phyloP scores from a whole-genome alignment of 2,888 invertebrate genomes.

The Nomada flava region DNA sequence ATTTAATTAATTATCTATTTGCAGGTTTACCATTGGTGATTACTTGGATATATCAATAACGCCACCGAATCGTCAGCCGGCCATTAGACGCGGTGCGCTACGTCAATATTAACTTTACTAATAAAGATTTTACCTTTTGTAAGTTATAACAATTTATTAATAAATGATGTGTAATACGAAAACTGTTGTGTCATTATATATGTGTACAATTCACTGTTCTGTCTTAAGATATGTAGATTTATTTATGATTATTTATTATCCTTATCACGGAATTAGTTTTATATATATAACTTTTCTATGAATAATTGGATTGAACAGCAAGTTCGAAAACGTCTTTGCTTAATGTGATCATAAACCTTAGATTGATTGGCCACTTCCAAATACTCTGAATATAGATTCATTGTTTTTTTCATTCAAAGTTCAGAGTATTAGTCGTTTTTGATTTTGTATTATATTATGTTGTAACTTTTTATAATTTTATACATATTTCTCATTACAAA shows the following conservation, averaged over 20 bases:
- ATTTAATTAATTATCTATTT: conserved; percentile 44
- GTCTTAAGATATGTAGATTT: not conserved
- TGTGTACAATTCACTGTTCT: not conserved
- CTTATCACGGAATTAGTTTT: not conserved
- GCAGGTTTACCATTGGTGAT: conserved; percentile 96
- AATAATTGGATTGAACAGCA: no score
- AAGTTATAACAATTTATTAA: conserved; percentile 33
- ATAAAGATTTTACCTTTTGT: conserved; percentile 1
- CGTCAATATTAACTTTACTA: conserved; percentile 81
- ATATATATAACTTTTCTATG: no score
- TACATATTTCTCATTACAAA: not conserved
- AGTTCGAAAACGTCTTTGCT: no score
- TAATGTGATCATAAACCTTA: not conserved
- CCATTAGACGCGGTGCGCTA: conserved; percentile 87
- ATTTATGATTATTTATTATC: not conserved
- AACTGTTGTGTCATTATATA: conserved; percentile 1
- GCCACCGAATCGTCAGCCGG: conserved; percentile 90
- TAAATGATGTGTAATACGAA: conserved; percentile 15
- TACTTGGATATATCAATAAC: conserved; percentile 98
- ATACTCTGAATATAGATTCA: conserved; percentile 34
- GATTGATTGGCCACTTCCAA: not conserved
- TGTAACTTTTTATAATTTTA: conserved; percentile 6
- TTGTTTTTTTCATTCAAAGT: not conserved
- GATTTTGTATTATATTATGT: conserved; percentile 14
- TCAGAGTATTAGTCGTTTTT: conserved; percentile 15